A percentile compares a stretch with the other conserved stretches of the same genome.
phyloP scores from a whole-genome alignment of 2,113 vertebrate genomes.

The Xyliphius kryptos region DNA sequence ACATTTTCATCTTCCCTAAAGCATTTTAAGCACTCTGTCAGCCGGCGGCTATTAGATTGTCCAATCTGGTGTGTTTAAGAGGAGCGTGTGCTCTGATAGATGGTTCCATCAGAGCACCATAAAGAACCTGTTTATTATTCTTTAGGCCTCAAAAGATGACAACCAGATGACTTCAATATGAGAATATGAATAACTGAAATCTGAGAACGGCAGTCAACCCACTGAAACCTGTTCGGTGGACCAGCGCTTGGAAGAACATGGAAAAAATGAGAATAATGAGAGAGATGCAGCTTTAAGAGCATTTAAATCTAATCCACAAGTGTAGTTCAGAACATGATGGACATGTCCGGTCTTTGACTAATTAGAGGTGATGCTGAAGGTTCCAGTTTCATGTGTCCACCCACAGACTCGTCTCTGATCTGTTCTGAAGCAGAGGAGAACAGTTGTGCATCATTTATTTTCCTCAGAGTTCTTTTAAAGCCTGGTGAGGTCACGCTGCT shows the following conservation, averaged over 20 bases:
- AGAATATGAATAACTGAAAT: constrained; percentile 17
- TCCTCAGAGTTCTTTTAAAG: too few relatives aligned
- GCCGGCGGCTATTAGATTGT: neutral
- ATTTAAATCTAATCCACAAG: too few relatives aligned
- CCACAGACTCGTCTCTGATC: too few relatives aligned
- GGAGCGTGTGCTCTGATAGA: constrained; percentile 19
- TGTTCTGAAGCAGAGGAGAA: too few relatives aligned
- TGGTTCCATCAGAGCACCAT: constrained; percentile 7
- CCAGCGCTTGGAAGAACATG: neutral
- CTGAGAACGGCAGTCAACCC: constrained; percentile 6
- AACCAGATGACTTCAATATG: neutral
- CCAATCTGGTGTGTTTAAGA: neutral
- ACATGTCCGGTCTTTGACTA: too few relatives aligned
- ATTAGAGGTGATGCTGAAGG: too few relatives aligned
- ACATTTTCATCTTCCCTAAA: constrained; percentile 20
- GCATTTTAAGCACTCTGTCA: neutral
- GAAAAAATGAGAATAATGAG: neutral
- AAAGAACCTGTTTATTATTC: constrained; percentile 19
- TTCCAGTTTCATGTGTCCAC: too few relatives aligned
- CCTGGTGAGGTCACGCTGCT: too few relatives aligned
- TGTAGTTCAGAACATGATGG: too few relatives aligned
- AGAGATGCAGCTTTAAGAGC: too few relatives aligned
- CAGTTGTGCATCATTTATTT: too few relatives aligned
- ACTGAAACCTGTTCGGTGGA: neutral
- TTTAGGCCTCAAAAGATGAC: constrained; percentile 17